Conservation (phyloP, 2,113 vertebrate species). For the Enhydra lutris region DNA sequence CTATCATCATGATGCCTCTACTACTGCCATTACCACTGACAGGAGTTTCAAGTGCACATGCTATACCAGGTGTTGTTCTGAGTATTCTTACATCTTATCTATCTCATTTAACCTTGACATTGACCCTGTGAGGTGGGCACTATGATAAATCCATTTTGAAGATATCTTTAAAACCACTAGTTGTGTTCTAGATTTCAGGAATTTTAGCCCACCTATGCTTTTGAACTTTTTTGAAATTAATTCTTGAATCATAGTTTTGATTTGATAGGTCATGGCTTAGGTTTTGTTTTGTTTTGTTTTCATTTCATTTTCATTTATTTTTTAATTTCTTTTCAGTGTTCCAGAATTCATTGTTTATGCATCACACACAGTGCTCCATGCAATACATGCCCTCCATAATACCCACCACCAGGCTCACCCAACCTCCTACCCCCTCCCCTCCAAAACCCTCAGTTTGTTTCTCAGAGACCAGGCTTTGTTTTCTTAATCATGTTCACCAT, state of each 20-base stretch:
- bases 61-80: not conserved
- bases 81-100: rapidly evolving
- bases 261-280: not conserved
- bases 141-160: not conserved
- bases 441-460: too few relatives aligned
- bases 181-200: not conserved
- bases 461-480: not conserved
- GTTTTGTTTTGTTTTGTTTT: not conserved
- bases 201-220: not conserved
- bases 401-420: too few relatives aligned
- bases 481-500: not conserved
- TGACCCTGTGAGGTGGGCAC: not conserved
- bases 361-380: too few relatives aligned
- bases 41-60: not conserved
- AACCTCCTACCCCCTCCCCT: too few relatives aligned
- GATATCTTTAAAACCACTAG: not conserved
- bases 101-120: not conserved
- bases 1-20: not conserved
- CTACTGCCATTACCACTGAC: not conserved
- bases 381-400: too few relatives aligned
- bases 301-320: too few relatives aligned
- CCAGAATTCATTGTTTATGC: too few relatives aligned
- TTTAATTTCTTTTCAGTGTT: too few relatives aligned
- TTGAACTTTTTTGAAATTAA: not conserved
- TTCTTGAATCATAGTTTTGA: not conserved